Conservation (phyloP, 1,140 invertebrate species). For the Zeugodacus cucurbitae region DNA sequence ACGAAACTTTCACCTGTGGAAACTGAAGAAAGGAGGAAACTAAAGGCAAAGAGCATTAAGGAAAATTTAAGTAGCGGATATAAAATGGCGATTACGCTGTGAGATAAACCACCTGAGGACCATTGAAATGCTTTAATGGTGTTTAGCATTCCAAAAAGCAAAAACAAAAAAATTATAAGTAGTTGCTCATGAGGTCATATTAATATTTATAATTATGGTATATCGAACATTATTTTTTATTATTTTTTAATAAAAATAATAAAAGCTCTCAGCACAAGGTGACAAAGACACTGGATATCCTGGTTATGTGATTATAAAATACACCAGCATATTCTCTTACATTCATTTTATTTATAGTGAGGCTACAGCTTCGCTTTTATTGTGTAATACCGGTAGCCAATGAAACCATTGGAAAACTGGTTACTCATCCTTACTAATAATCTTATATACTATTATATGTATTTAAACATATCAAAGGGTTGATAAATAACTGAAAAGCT, state of each 20-base stretch:
- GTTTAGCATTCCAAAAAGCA: background rate
- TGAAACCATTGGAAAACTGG: background rate
- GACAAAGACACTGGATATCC: too few relatives aligned
- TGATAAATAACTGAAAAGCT: background rate
- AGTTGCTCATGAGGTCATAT: too few relatives aligned
- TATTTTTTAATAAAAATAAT: too few relatives aligned
- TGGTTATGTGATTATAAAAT: too few relatives aligned
- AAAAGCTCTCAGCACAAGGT: too few relatives aligned
- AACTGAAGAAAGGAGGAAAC: background rate
- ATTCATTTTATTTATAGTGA: too few relatives aligned
- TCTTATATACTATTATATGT: too few relatives aligned
- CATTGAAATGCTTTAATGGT: background rate
- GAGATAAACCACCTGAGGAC: conserved; percentile 28
- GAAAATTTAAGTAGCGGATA: conserved; percentile 13
- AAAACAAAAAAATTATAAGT: too few relatives aligned
- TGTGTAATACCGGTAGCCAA: background rate
- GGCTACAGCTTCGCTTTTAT: too few relatives aligned
- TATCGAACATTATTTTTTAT: too few relatives aligned
- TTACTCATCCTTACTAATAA: background rate
- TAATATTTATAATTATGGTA: too few relatives aligned
- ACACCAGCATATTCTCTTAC: too few relatives aligned
- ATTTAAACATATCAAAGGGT: background rate
- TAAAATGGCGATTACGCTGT: conserved; percentile 23
- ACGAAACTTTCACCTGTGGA: background rate
- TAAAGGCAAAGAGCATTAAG: background rate